Evolutionary conservation across 1,140 invertebrate genomes (phyloP).

Genomic region (Aplysia californica): DNA sequence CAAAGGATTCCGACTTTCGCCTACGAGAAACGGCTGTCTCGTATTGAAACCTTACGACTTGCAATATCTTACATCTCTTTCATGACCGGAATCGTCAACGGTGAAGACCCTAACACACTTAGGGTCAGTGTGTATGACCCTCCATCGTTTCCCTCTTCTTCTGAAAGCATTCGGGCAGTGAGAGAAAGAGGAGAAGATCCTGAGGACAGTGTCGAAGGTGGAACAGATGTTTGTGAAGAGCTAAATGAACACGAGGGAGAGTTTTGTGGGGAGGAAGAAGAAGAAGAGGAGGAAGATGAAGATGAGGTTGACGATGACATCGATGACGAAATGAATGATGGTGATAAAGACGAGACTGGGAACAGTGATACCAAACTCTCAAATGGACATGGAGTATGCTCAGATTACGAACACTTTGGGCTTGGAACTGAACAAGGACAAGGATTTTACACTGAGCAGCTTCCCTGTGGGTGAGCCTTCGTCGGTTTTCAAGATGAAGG

Average conservation of each 20-base stretch:
- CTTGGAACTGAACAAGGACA: too few species aligned
- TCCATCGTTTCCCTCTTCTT: background rate
- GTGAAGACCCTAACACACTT: slow-evolving; percentile 37
- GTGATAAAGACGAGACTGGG: background rate
- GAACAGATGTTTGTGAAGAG: background rate
- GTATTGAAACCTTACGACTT: slow-evolving; percentile 95
- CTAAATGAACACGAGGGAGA: background rate
- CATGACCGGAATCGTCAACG: slow-evolving; percentile 87
- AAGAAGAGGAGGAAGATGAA: background rate
- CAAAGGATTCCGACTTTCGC: slow-evolving; percentile 92
- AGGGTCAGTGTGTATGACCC: slow-evolving; percentile 9
- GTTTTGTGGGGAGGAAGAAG: background rate
- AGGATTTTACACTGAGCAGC: too few species aligned
- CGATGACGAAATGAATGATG: background rate
- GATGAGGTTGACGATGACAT: background rate
- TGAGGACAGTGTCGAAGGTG: background rate
- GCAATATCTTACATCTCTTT: slow-evolving; percentile 98
- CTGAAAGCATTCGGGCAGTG: background rate
- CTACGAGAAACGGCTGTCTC: slow-evolving; percentile 95
- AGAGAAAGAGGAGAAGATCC: background rate
- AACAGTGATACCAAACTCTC: too few species aligned
- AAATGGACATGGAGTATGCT: too few species aligned
- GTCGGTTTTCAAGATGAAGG: too few species aligned
- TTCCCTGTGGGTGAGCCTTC: too few species aligned
- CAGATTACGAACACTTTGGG: too few species aligned